Conservation (phyloP, 2,797 vertebrate species). For the Sphaeramia orbicularis region DNA sequence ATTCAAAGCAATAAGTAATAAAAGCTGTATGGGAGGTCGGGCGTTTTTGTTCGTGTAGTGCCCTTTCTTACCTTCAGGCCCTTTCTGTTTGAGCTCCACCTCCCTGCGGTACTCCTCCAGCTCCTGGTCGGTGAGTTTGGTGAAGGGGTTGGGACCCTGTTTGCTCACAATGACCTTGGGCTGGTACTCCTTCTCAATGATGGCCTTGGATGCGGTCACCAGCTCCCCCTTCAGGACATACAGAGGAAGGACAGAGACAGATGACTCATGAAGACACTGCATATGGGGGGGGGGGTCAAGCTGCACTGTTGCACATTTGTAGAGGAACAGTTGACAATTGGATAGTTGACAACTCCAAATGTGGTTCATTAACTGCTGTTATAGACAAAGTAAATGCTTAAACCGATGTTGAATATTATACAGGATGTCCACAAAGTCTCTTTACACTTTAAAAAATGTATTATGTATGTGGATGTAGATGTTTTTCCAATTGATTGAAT, state of each 20-base stretch:
- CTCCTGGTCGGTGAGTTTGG: constrained; percentile 93
- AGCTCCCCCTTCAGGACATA: constrained; percentile 91
- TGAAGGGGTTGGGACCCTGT: constrained; percentile 97
- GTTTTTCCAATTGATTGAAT: no score
- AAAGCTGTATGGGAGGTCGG: no score
- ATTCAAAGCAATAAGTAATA: no score
- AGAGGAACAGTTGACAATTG: background rate
- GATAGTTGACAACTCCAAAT: background rate
- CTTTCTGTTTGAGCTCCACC: constrained; percentile 96
- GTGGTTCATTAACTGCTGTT: background rate
- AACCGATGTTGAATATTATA: background rate
- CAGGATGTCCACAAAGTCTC: constrained; percentile 7
- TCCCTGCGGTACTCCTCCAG: constrained; percentile 95
- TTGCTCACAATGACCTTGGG: constrained; percentile 95
- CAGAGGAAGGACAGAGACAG: constrained; percentile 16
- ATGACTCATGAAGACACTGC: background rate
- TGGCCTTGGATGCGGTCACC: constrained; percentile 98
- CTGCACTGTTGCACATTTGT: constrained; percentile 3
- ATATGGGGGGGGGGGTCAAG: background rate
- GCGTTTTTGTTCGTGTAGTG: background rate
- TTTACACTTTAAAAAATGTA: no score
- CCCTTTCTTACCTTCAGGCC: constrained; percentile 86
- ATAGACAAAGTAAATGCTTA: background rate
- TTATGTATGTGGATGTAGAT: no score
- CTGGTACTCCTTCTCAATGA: constrained; percentile 99